Evolutionary conservation across 64 coral and sea anemone species (phyloP).

Genomic region (Anthopleura sola): DNA sequence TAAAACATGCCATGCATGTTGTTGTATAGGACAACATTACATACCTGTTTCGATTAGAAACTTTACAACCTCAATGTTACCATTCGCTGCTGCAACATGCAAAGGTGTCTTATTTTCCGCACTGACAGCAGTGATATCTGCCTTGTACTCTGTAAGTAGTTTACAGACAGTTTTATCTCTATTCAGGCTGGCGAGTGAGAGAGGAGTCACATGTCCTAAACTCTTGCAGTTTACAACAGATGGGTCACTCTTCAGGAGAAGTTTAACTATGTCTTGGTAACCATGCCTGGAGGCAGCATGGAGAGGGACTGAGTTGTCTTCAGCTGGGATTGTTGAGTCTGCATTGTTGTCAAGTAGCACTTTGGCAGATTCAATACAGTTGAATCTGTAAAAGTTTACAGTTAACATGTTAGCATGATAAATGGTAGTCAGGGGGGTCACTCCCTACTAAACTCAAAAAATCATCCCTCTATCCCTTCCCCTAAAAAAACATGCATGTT

Average conservation of each 20-base stretch:
- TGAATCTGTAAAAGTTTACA: conserved; percentile 9
- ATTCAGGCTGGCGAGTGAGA: conserved; percentile 23
- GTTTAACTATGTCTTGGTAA: conserved; percentile 28
- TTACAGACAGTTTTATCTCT: conserved; percentile 17
- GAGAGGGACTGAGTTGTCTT: conserved; percentile 25
- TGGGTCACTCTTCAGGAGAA: conserved; percentile 15
- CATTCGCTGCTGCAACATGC: conserved; percentile 10
- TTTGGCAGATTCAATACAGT: conserved; percentile 19
- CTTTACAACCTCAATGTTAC: conserved; percentile 14
- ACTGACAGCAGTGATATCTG: conserved; percentile 14
- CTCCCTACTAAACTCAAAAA: too few species aligned
- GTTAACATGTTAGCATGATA: too few species aligned
- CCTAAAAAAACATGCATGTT: too few species aligned
- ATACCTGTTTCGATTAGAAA: conserved; percentile 41
- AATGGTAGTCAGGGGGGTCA: too few species aligned
- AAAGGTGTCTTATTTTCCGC: conserved; percentile 16
- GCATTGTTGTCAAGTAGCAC: conserved; percentile 37
- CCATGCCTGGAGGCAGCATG: conserved; percentile 31
- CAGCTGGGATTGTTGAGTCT: conserved; percentile 5
- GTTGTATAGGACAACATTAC: neutral
- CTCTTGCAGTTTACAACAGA: conserved; percentile 25
- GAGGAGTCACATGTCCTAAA: conserved; percentile 15
- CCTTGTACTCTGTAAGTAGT: conserved; percentile 15
- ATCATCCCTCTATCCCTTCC: too few species aligned
- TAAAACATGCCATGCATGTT: too few species aligned